phyloP scores from a whole-genome alignment of 2,797 vertebrate genomes.

The Melanotaenia parkinsoni region DNA sequence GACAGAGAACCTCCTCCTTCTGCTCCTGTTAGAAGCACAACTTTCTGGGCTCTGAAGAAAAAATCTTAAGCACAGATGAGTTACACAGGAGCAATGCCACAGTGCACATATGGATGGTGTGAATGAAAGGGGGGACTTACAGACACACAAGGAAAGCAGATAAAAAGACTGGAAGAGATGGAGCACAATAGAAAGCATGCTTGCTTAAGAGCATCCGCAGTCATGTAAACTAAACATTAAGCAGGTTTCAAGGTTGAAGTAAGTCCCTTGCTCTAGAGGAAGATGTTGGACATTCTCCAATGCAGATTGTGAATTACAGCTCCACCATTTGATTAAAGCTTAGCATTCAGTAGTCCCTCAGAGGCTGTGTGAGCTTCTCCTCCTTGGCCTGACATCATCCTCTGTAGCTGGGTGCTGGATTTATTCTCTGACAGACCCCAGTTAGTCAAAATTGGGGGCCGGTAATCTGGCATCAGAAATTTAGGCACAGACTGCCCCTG shows the following conservation, averaged over 20 bases:
- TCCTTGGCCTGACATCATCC: too few relatives aligned
- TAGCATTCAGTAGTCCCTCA: too few relatives aligned
- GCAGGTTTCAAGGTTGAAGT: conserved; percentile 34
- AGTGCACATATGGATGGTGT: conserved; percentile 53
- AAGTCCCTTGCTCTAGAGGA: conserved; percentile 17
- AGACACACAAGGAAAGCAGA: background rate
- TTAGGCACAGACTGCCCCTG: too few relatives aligned
- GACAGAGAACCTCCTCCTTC: conserved; percentile 53
- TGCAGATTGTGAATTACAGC: conserved; percentile 48
- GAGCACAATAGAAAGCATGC: conserved; percentile 9
- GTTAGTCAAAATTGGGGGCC: too few relatives aligned
- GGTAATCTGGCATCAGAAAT: too few relatives aligned
- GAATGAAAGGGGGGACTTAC: conserved; percentile 33
- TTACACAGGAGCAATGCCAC: conserved; percentile 49
- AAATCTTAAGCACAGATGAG: conserved; percentile 69
- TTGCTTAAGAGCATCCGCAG: conserved; percentile 20
- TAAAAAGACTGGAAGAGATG: conserved; percentile 4
- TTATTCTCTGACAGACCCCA: too few relatives aligned
- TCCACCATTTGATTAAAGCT: too few relatives aligned
- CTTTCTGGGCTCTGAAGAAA: conserved; percentile 63
- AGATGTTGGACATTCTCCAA: conserved; percentile 18
- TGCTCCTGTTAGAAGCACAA: conserved; percentile 51
- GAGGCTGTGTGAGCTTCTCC: too few relatives aligned
- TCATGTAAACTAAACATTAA: conserved; percentile 19
- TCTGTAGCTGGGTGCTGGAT: too few relatives aligned